Percentiles rank a stretch among this genome's conserved stretches.
phyloP scores from a whole-genome alignment of 2,888 invertebrate species.

The Protonemura montana region DNA sequence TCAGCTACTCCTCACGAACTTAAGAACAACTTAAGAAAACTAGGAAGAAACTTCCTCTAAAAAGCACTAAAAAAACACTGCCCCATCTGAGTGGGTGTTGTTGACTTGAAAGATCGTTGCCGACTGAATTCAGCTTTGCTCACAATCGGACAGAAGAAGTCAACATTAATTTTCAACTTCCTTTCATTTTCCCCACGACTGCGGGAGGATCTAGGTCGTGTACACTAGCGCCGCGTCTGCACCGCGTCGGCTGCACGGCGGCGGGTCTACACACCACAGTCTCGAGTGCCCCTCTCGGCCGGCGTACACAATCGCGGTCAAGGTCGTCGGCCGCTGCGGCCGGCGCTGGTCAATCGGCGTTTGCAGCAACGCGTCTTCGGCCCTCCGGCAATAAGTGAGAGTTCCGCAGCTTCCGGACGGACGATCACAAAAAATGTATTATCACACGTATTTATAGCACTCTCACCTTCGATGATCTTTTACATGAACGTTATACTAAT shows the following conservation, averaged over 20 bases:
- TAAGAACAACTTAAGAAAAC: slow-evolving; percentile 16
- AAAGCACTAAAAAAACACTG: slow-evolving; percentile 27
- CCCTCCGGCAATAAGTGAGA: slow-evolving; percentile 21
- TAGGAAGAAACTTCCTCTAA: slow-evolving; percentile 22
- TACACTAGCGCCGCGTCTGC: slow-evolving; percentile 15
- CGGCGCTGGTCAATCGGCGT: slow-evolving; percentile 20
- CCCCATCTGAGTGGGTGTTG: slow-evolving; percentile 33
- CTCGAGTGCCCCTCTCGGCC: slow-evolving; percentile 15
- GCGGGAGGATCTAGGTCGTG: slow-evolving; percentile 34
- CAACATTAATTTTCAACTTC: slow-evolving; percentile 43
- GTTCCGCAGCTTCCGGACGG: neutral
- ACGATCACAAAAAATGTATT: neutral
- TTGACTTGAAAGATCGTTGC: slow-evolving; percentile 21
- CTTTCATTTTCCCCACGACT: slow-evolving; percentile 45
- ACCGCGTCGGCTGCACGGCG: neutral
- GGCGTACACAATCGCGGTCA: slow-evolving; percentile 18
- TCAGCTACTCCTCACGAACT: slow-evolving; percentile 5
- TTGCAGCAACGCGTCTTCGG: neutral
- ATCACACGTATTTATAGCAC: neutral
- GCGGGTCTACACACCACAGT: neutral
- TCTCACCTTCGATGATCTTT: neutral
- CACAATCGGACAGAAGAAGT: slow-evolving; percentile 33
- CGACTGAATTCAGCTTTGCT: slow-evolving; percentile 33
- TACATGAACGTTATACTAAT: neutral
- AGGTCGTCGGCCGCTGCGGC: neutral